A percentile compares a stretch with the other conserved stretches of the same genome.
These are phyloP conservation scores for Eurois occulta DNA, from an alignment of 2,888 invertebrate genomes.

Conservation along the genomic window DNA sequence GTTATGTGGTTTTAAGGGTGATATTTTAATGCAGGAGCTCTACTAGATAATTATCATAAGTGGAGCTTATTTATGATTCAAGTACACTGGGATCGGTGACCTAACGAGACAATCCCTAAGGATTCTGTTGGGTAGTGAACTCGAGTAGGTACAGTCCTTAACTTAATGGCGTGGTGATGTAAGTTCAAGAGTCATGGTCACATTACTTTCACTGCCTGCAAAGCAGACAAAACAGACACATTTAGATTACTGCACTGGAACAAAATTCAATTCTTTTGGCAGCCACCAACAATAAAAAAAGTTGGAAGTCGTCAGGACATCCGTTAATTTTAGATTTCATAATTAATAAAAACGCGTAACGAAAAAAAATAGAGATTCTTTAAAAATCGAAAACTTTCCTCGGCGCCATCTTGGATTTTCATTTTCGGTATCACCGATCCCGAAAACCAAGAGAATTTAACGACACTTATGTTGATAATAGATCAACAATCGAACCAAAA, in stretches of 20 bases:
- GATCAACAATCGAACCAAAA: too few relatives aligned
- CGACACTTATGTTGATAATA: too few relatives aligned
- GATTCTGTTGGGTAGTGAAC: constrained; percentile 8
- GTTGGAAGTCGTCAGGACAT: too few relatives aligned
- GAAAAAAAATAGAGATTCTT: too few relatives aligned
- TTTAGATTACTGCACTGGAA: too few relatives aligned
- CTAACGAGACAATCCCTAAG: not conserved
- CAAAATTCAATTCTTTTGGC: not conserved
- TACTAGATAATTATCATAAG: constrained; percentile 3
- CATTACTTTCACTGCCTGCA: not conserved
- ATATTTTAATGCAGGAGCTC: constrained; percentile 1
- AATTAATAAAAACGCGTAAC: too few relatives aligned
- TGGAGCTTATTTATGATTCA: constrained; percentile 1
- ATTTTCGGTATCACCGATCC: too few relatives aligned
- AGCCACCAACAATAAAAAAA: not conserved
- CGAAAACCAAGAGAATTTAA: too few relatives aligned
- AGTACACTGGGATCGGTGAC: not conserved
- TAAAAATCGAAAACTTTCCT: too few relatives aligned
- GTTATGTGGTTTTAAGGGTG: constrained; percentile 5
- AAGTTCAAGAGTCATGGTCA: not conserved
- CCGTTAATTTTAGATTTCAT: too few relatives aligned
- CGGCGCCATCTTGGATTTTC: too few relatives aligned
- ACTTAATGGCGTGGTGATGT: not conserved
- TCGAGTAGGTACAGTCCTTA: not conserved
- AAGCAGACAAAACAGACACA: not conserved